These are phyloP conservation scores for Euthynnus affinis DNA, from an alignment of 2,797 vertebrate species.

Conservation along the genomic window DNA sequence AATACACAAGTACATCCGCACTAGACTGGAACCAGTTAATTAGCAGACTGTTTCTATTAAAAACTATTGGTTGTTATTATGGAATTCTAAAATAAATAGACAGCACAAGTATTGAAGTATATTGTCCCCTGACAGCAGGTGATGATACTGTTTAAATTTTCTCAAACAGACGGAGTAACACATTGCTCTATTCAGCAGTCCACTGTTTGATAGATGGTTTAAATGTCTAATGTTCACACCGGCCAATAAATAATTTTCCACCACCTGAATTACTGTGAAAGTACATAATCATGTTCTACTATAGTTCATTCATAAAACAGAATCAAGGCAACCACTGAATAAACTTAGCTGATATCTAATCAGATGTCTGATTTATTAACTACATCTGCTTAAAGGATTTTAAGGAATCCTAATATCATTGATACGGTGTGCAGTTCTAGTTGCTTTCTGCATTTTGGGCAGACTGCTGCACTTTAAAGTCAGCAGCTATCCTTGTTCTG, in stretches of 20 bases:
- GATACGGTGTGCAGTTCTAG: not conserved
- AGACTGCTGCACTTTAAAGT: not conserved
- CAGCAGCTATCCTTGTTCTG: not conserved
- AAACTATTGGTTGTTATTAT: conserved; percentile 34
- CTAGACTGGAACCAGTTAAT: conserved; percentile 36
- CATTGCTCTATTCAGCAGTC: not conserved
- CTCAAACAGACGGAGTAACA: not conserved
- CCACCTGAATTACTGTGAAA: not conserved
- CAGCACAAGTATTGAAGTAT: not conserved
- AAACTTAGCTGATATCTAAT: not conserved
- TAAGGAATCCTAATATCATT: not conserved
- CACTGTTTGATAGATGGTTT: not conserved
- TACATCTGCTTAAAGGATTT: not conserved
- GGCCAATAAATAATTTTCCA: not conserved
- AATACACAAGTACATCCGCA: conserved; percentile 51
- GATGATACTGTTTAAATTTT: not conserved
- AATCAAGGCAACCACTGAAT: conserved; percentile 5
- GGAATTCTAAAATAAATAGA: not conserved
- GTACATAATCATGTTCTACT: not conserved
- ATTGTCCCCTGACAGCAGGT: not conserved
- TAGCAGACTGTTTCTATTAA: conserved; percentile 42
- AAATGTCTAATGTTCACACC: not conserved
- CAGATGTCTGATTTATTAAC: not conserved
- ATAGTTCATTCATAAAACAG: conserved; percentile 27
- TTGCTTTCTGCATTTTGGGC: not conserved